phyloP scores from a whole-genome alignment of 2,888 invertebrate genomes.

The Lasioglossum leucozonium region DNA sequence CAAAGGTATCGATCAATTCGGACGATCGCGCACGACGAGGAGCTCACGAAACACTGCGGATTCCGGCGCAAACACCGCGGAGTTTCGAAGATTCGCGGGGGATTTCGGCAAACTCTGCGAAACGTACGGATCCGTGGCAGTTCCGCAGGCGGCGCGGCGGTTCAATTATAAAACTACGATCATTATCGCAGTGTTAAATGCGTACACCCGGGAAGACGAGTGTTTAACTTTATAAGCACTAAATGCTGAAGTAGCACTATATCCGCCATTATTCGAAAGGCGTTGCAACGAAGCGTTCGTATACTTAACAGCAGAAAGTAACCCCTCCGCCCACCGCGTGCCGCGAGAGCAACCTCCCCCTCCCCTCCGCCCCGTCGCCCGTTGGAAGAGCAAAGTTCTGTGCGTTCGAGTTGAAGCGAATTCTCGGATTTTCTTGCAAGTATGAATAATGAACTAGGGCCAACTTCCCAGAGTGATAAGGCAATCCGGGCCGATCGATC shows the following conservation, averaged over 20 bases:
- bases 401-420: slow-evolving; percentile 54
- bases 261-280: slow-evolving; percentile 54
- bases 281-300: slow-evolving; percentile 55
- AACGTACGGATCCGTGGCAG: slow-evolving; percentile 1
- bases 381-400: slow-evolving; percentile 47
- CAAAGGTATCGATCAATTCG: background rate
- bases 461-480: slow-evolving; percentile 53
- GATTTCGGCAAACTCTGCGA: background rate
- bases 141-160: slow-evolving; percentile 6
- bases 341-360: background rate
- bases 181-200: slow-evolving; percentile 45
- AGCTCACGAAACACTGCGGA: background rate
- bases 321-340: background rate
- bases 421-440: slow-evolving; percentile 61
- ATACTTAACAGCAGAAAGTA: slow-evolving; percentile 49
- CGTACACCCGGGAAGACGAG: slow-evolving; percentile 33
- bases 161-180: slow-evolving; percentile 54
- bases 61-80: background rate
- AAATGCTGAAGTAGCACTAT: slow-evolving; percentile 53
- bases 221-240: slow-evolving; percentile 61
- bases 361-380: too few relatives aligned
- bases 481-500: slow-evolving; percentile 60
- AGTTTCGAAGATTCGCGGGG: slow-evolving; percentile 3
- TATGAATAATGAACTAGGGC: slow-evolving; percentile 63
- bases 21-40: background rate